Evolutionary conservation across 2,797 vertebrate species (phyloP).

Genomic region (Malacoraja senta): DNA sequence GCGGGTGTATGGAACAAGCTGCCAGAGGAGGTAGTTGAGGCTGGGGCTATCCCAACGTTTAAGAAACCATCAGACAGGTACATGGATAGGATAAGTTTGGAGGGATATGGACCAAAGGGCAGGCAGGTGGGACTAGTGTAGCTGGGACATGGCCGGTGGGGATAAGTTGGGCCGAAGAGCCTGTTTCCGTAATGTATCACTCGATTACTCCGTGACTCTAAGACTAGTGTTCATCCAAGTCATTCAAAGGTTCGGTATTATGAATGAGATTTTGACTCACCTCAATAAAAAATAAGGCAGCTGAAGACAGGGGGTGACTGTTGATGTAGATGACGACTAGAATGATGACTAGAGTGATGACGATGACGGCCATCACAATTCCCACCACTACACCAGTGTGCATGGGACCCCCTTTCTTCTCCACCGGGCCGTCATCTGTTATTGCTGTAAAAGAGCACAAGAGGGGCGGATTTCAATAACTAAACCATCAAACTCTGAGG

Average conservation of each 20-base stretch:
- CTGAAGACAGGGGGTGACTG: conserved; percentile 73
- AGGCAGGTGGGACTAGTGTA: too few relatives aligned
- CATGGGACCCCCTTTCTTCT: conserved; percentile 54
- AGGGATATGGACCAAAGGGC: too few relatives aligned
- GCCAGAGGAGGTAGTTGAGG: too few relatives aligned
- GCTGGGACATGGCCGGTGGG: too few relatives aligned
- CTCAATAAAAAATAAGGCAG: conserved; percentile 70
- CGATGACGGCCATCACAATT: conserved; percentile 70
- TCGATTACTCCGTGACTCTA: too few relatives aligned
- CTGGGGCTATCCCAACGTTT: too few relatives aligned
- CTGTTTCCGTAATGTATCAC: too few relatives aligned
- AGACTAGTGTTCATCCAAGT: neutral
- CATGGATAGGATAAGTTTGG: too few relatives aligned
- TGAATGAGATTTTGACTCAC: conserved; percentile 43
- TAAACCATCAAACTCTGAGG: neutral
- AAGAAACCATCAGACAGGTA: too few relatives aligned
- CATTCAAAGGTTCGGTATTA: neutral
- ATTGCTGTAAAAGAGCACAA: conserved; percentile 44
- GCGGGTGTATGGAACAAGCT: too few relatives aligned
- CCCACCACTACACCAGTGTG: conserved; percentile 79
- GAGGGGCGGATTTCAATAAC: neutral
- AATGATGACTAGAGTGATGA: conserved; percentile 66
- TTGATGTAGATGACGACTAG: conserved; percentile 82
- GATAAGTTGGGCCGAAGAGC: too few relatives aligned
- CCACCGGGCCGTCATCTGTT: conserved; percentile 49